Base-by-base conservation (phyloP, 92 coral and sea anemone species). In the Anthopleura xanthogrammica region DNA sequence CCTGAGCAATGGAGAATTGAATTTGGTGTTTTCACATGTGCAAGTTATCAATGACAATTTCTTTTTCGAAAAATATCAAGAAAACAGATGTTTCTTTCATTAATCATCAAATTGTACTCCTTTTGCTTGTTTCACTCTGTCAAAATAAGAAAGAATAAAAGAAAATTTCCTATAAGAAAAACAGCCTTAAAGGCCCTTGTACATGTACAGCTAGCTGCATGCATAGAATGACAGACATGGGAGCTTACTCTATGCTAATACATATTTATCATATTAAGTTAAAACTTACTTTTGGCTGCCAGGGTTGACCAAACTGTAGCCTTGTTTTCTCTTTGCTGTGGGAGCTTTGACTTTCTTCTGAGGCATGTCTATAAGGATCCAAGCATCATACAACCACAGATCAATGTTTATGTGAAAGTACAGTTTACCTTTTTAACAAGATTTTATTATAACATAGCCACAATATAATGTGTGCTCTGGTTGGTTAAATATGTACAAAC, bases 121-220 rank as follows among this genome's bases (percentile, higher is more conserved):
- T 86, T 93, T 93, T 83, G 97, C 97, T 88, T 92, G 94, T 93
- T 93, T 93, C 89, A 91, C 85, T 93, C 97, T 93, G 97, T 89
- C 83, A 86, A 88, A 83, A 88, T 80, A 86, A 84, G 72, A 90
- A 86, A 86, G 83, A 81, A 87, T 82, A 82, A 85, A 80, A 75
- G 81, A 80, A 88, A 83, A 73, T 77, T 78, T 60, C 16, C 79
- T 3, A 76, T 40, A 17, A 79, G 42, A 46, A 20, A 20, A 40
- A 40, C 43, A 5, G 22, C 40, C 55, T 23, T 36, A 62, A 3
- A 66, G 52, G 57, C 82, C 24, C 60, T 0, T 3, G 19, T 39
- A 60, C 11, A 52, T 4, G 9, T 29, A 23, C 11, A 9, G 11
- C 50, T 12, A 12, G 66, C 48, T 23, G 7, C 22, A 14, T 19